phyloP scores from a whole-genome alignment of 2,888 invertebrate species.

The Tetragonula carbonaria region DNA sequence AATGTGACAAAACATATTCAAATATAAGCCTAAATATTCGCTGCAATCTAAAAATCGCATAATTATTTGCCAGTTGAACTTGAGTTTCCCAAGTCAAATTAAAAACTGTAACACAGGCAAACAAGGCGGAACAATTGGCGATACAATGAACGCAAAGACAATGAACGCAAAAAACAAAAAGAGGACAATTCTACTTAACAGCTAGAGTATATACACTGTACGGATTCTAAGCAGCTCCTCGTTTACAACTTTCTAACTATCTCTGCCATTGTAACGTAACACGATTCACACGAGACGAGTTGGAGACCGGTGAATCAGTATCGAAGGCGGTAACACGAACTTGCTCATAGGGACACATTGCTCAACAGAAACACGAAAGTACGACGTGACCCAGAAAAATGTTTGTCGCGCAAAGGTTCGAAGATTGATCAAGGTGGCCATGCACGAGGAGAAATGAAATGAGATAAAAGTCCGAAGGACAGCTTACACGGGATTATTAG shows the following conservation, averaged over 20 bases:
- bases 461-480: slow-evolving; percentile 11
- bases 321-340: slow-evolving; percentile 27
- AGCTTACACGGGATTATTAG: neutral
- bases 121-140: neutral
- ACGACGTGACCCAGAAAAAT: slow-evolving; percentile 56
- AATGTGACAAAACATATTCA: too few species aligned
- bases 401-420: slow-evolving; percentile 19
- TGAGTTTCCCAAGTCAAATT: neutral
- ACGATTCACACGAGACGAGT: slow-evolving; percentile 47
- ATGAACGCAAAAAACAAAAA: neutral
- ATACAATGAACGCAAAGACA: neutral
- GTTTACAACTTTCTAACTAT: slow-evolving; percentile 44
- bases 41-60: too few species aligned
- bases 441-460: neutral
- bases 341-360: slow-evolving; percentile 2
- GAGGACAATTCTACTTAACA: neutral
- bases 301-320: slow-evolving; percentile 10
- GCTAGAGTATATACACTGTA: neutral
- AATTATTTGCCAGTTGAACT: too few species aligned
- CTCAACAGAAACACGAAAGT: slow-evolving; percentile 38
- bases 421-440: slow-evolving; percentile 39
- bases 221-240: slow-evolving; percentile 30
- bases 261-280: slow-evolving; percentile 31
- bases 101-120: neutral
- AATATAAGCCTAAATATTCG: too few species aligned